A percentile compares a stretch with the other conserved stretches of the same genome.
Conservation (phyloP, 2,113 vertebrate species). For the Pluvialis apricaria region DNA sequence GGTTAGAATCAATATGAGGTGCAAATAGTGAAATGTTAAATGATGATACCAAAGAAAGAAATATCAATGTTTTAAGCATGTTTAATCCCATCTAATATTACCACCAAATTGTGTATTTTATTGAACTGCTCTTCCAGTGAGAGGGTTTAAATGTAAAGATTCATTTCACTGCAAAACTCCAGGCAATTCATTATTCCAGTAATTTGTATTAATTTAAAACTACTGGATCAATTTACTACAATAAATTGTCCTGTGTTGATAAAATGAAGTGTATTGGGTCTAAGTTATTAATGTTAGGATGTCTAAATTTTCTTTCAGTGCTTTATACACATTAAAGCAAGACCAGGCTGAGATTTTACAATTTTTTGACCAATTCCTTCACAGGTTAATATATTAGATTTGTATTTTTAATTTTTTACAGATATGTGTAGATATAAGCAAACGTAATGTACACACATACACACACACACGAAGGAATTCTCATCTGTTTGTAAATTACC, state of each 20-base stretch:
- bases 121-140: background rate
- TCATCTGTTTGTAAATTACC: background rate
- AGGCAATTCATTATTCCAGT: background rate
- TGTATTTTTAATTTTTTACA: background rate
- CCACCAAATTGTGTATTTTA: background rate
- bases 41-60: background rate
- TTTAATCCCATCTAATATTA: background rate
- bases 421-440: background rate
- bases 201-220: slow-evolving; percentile 13
- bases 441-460: background rate
- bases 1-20: background rate
- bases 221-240: background rate
- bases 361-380: background rate
- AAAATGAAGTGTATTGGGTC: background rate
- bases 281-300: background rate
- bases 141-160: background rate
- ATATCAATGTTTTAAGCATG: background rate
- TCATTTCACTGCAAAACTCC: background rate
- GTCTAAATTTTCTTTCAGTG: background rate
- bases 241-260: background rate
- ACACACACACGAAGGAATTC: background rate
- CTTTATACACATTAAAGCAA: background rate
- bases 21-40: background rate
- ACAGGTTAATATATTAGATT: background rate
- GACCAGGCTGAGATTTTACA: background rate